Evolutionary conservation across 1,140 invertebrate genomes (phyloP), one percentile per base, ranked within the genome.

Genomic region (Drosophila pachea): DNA sequence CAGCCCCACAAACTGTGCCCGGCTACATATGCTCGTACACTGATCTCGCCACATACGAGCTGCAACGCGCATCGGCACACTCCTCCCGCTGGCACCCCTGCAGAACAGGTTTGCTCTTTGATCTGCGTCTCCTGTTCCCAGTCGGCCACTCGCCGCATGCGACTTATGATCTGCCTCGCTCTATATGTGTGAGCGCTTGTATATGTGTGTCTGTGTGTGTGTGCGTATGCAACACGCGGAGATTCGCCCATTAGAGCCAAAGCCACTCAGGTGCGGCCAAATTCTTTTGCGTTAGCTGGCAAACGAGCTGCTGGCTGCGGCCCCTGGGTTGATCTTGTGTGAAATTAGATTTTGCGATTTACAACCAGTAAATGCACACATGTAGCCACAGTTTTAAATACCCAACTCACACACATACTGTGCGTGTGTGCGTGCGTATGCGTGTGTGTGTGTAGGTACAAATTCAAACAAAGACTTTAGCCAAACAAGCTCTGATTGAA

Each of bases 241-340:
- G 75, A 83, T 83, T 77, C 78, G 78, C 76, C 76, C 73, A 83
- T 83, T 84, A 84, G 68, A 72, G 47, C 62, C 36, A 53, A 77
- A 73, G 65, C 75, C 79, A 75, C 73, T 83, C 78, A 83, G 79
- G 78, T 83, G 78, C 70, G 78, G 71, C 58, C 60, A 16, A 58
- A 59, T 43, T 16, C 42, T 32, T 53, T 68, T 48, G 38, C 32
- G 35, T 7, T 22, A 53, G 16, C 45, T 11, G 29, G 40, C 16
- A 6, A 50, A 61, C 54, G 33, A 42, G 31, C 54, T 22, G 32
- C 32, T 9, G 16, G 22, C 45, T 47, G 8, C 29, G 11, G 45
- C 9, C 54, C 14, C 22, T 52, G 64, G n/a, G 8, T 33, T 45
- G 42, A 56, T 56, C 54, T 56, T 33, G 31, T 56, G 40, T 56